Base-by-base conservation (phyloP, 2,797 vertebrate genomes). In the Diglossa cyanea region DNA sequence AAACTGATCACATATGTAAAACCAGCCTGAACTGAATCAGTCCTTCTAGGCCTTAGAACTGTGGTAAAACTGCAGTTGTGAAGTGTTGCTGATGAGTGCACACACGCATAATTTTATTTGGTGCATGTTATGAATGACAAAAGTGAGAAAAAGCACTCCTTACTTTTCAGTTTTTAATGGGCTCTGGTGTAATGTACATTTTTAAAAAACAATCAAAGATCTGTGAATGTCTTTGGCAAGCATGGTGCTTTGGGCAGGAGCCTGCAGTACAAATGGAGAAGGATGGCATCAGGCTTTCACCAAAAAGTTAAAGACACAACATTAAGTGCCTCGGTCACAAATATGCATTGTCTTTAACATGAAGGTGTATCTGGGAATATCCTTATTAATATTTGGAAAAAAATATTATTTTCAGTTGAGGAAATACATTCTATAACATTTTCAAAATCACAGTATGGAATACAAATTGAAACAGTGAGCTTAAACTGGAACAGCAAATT, bases 101-200 rank as follows among this genome's bases (percentile, higher is more conserved):
- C 31, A 50, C 61, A 77, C 44, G 75, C 15, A 31, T 57, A 26
- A 83, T 57, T 80, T 33, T 66, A 57, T 88, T 88, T 91, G 68
- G 76, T 77, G 48, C n/a, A 21, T 14, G 66, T 47, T 68, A 80
- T 40, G 39, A 88, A 85, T 65, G 84, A 90, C 44, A 88, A 74
- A 93, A 92, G 87, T 87, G 93, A 95, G 91, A 95, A 97, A 95
- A 91, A 55, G 1, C 48, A 88, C 67, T 91, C 55, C 70, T 90
- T 72, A 62, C 28, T 84, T 94, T 95, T 92, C 42, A 65, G 20
- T 93, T 86, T 96, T 97, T 97, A 96, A 96, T 84, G 63, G 66
- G 58, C 31, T 90, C 82, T 96, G 84, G 93, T 93, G 75, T 86
- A 96, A 96, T 80, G 75, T 24, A 45, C 39, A 53, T 63, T 88